These are phyloP conservation scores for Drosophila jambulina DNA, from an alignment of 1,140 invertebrate species.

Conservation along the genomic window DNA sequence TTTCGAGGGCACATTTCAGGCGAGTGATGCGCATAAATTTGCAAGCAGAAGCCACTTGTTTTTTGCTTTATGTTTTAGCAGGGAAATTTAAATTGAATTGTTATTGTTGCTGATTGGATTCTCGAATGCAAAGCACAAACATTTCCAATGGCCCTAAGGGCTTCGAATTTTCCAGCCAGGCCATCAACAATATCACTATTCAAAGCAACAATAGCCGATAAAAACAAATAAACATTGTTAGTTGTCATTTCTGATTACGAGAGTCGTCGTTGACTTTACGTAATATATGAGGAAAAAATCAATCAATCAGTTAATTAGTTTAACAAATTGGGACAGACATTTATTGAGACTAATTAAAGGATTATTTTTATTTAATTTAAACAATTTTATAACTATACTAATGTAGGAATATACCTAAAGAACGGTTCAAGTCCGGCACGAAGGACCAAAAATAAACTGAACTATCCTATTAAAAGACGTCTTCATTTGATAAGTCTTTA, in stretches of 20 bases:
- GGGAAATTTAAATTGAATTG: conserved; percentile 43
- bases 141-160: conserved; percentile 41
- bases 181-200: conserved; percentile 21
- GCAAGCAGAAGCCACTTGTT: conserved; percentile 1
- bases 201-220: conserved; percentile 25
- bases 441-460: too few relatives aligned
- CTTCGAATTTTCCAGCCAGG: conserved; percentile 16
- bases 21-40: conserved; percentile 37
- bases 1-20: conserved; percentile 22
- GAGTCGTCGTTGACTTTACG: neutral
- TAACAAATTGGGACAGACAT: neutral
- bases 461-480: too few relatives aligned
- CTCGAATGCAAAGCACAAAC: conserved; percentile 43
- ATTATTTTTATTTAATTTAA: neutral
- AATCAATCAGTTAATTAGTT: neutral
- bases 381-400: neutral
- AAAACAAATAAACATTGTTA: conserved; percentile 31
- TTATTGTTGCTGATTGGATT: conserved; percentile 58
- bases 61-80: neutral
- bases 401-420: neutral
- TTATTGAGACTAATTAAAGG: too few relatives aligned
- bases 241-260: neutral
- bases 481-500: neutral
- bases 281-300: too few relatives aligned
- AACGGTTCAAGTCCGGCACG: neutral